Evolutionary conservation across 37 sponge, comb jelly and placozoan genomes (phyloP).

Genomic region (Ephydatia muelleri): DNA sequence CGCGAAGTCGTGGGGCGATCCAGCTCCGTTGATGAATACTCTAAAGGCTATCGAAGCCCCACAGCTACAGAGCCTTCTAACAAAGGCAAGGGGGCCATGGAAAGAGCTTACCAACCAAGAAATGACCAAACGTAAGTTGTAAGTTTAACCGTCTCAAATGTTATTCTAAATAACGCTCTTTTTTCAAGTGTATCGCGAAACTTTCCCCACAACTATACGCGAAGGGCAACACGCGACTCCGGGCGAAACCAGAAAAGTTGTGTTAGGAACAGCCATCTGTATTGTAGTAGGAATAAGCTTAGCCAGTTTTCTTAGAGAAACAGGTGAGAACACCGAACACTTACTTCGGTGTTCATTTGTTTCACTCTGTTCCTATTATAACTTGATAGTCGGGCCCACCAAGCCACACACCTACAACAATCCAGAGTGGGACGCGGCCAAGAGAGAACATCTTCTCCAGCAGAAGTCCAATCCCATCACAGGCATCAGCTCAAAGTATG

Average conservation of each 20-base stretch:
- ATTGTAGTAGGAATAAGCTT: conserved; percentile 16
- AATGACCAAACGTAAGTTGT: conserved; percentile 59
- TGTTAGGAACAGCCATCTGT: conserved; percentile 30
- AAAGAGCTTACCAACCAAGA: conserved; percentile 74
- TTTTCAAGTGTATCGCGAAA: conserved; percentile 76
- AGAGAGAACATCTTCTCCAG: conserved; percentile 46
- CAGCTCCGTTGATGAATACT: conserved; percentile 49
- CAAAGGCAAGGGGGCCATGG: conserved; percentile 78
- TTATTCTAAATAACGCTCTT: conserved; percentile 47
- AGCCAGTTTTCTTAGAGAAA: conserved; percentile 44
- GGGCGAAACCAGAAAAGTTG: conserved; percentile 60
- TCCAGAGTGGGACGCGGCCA: conserved; percentile 75
- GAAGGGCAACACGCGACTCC: conserved; percentile 29
- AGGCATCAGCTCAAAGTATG: conserved; percentile 64
- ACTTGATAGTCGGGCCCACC: conserved; percentile 67
- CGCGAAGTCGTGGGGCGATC: neutral
- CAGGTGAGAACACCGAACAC: conserved; percentile 30
- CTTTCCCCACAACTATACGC: conserved; percentile 57
- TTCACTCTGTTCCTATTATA: neutral
- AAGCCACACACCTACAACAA: conserved; percentile 67
- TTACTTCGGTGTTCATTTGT: neutral
- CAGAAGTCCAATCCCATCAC: conserved; percentile 79
- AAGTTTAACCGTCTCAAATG: neutral
- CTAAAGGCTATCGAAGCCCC: conserved; percentile 17
- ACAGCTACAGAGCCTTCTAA: conserved; percentile 51